Evolutionary conservation across 1,140 invertebrate species (phyloP).

Genomic region (Neuroterus valhalla): DNA sequence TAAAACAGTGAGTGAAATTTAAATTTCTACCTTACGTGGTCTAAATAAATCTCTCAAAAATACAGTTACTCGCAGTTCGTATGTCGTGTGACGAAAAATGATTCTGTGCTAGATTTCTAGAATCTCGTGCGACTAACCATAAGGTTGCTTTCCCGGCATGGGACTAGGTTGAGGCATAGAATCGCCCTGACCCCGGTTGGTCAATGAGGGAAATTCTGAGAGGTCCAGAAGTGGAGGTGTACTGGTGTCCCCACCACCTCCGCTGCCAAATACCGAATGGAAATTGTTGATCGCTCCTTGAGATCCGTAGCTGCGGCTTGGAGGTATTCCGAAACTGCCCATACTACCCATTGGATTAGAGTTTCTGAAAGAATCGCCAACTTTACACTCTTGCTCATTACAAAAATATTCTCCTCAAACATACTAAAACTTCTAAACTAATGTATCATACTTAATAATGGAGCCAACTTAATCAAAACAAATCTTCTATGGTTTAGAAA

Average conservation of each 20-base stretch:
- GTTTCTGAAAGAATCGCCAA: constrained; percentile 70
- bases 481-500: neutral
- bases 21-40: too few species aligned
- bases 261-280: constrained; percentile 85
- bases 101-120: neutral
- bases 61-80: neutral
- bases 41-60: neutral
- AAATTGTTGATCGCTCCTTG: constrained; percentile 80
- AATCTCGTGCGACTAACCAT: constrained; percentile 76
- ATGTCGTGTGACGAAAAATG: neutral
- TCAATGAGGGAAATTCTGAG: constrained; percentile 93
- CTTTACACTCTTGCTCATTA: neutral
- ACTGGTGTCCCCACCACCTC: constrained; percentile 80
- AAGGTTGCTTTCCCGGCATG: constrained; percentile 90
- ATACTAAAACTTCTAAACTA: neutral
- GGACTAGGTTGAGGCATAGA: constrained; percentile 86
- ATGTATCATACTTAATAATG: too few species aligned
- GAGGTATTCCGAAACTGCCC: constrained; percentile 79
- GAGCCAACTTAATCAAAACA: constrained; percentile 17
- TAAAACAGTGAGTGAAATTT: too few species aligned
- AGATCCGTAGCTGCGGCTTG: constrained; percentile 81
- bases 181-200: constrained; percentile 85
- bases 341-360: constrained; percentile 80
- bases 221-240: constrained; percentile 90
- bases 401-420: neutral